phyloP scores from a whole-genome alignment of 2,888 invertebrate species.

The Vandiemenella viatica region DNA sequence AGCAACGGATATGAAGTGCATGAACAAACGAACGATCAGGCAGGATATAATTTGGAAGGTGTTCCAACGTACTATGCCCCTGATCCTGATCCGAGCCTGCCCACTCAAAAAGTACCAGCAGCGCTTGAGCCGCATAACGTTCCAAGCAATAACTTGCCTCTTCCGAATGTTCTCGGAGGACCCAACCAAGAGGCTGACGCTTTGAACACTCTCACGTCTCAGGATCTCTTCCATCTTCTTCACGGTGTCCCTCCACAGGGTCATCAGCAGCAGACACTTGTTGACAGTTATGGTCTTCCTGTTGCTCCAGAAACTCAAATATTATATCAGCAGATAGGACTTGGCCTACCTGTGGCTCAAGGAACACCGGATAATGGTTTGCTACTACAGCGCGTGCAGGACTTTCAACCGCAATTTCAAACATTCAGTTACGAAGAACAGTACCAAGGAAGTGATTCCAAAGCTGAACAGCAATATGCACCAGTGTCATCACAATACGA shows the following conservation, averaged over 20 bases:
- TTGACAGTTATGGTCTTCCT: constrained; percentile 33
- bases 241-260: constrained; percentile 3
- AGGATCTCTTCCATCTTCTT: constrained; percentile 11
- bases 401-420: constrained; percentile 27
- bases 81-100: constrained; percentile 34
- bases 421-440: constrained; percentile 32
- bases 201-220: constrained; percentile 6
- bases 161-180: too few relatives aligned
- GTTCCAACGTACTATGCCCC: constrained; percentile 29
- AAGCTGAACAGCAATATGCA: too few relatives aligned
- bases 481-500: too few relatives aligned
- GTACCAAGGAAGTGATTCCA: not conserved
- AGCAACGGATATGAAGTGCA: constrained; percentile 33
- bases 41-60: constrained; percentile 10
- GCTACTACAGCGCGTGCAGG: constrained; percentile 30
- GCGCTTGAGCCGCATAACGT: constrained; percentile 28
- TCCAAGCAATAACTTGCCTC: too few relatives aligned
- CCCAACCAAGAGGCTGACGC: too few relatives aligned
- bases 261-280: constrained; percentile 21
- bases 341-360: constrained; percentile 23
- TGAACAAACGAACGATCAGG: constrained; percentile 15
- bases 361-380: constrained; percentile 15
- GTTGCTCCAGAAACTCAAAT: constrained; percentile 30
- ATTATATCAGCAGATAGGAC: constrained; percentile 25
- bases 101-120: constrained; percentile 28